Base-by-base conservation (phyloP, 1,140 invertebrate genomes). In the Thalassaphorura encarpata region DNA sequence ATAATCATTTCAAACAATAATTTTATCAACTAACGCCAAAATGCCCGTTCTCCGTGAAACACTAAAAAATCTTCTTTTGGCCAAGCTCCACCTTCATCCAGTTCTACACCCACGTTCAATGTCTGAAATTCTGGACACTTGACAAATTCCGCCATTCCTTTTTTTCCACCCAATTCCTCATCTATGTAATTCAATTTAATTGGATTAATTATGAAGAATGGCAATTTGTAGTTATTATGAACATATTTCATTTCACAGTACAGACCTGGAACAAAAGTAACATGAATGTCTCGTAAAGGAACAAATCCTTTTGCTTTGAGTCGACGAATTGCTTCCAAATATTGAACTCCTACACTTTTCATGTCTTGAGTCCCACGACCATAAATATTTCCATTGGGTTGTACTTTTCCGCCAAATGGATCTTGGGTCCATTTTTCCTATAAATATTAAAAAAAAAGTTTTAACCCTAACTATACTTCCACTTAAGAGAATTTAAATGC, bases 161-260 rank as follows among this genome's bases (percentile, higher is more conserved):
- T 76, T 2, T 75, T 69, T 6, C 90, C 89, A 0, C 91, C 91
- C 63, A 88, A 83, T 76, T 96, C 93, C 72, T 96, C 92, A 73
- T 96, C 91, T 84, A 70, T 13, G 48, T 45, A 1, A 27, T 21
- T 24, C 13, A 8, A n/a, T n/a, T n/a, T n/a, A n/a, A n/a, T n/a
- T 4, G 19, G 15, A 40, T 27, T 24, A 6, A 4, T 16, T 36
- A 29, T n/a, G 11, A 31, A 29, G n/a, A 3, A 11, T 27, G 16
- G 6, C 26, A 5, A 16, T n/a, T n/a, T 21, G 15, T 46, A 46
- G 6, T 46, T 46, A 16, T 3, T 23, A 23, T 16, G 16, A 24
- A 13, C 5, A 18, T 16, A 11, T 5, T 29, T 3, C 6, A 11
- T 16, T 49, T 4, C 27, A 11, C 11, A 18, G 27, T 57, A 56